phyloP scores from a whole-genome alignment of 2,888 invertebrate species.

The Eucriotettix oculatus region DNA sequence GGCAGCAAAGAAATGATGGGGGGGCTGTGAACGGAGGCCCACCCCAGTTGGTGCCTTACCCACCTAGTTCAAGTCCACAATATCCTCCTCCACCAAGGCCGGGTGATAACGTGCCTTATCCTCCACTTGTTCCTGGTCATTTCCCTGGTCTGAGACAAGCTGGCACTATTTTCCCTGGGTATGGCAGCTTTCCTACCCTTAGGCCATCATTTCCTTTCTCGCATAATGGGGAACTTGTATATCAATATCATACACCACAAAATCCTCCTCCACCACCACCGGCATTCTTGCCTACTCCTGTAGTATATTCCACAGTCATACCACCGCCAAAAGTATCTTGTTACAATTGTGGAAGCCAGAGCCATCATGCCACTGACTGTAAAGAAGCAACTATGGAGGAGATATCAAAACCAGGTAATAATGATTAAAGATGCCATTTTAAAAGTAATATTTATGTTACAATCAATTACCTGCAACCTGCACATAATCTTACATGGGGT shows the following conservation, averaged over 20 bases:
- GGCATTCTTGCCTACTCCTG: conserved; percentile 21
- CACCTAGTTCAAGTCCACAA: neutral
- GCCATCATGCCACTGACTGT: conserved; percentile 73
- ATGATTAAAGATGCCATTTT: too few relatives aligned
- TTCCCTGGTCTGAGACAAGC: conserved; percentile 23
- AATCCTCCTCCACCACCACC: conserved; percentile 21
- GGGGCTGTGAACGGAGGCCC: neutral
- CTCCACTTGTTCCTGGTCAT: conserved; percentile 20
- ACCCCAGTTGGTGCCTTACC: neutral
- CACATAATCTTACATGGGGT: too few relatives aligned
- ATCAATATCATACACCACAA: conserved; percentile 15
- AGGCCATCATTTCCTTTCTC: conserved; percentile 19
- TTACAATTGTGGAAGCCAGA: conserved; percentile 80
- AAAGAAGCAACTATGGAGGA: conserved; percentile 85
- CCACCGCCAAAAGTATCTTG: conserved; percentile 56
- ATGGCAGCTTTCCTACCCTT: conserved; percentile 16
- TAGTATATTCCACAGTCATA: conserved; percentile 28
- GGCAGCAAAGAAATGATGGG: conserved; percentile 2
- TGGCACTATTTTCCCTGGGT: conserved; percentile 13
- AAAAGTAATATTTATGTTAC: too few relatives aligned
- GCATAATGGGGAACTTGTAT: conserved; percentile 15
- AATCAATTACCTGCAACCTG: too few relatives aligned
- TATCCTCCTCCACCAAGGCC: conserved; percentile 6
- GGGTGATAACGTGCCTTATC: conserved; percentile 17
- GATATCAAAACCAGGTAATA: conserved; percentile 41